phyloP scores from a whole-genome alignment of 2,888 invertebrate species.

The Cyrtodaria siliqua region DNA sequence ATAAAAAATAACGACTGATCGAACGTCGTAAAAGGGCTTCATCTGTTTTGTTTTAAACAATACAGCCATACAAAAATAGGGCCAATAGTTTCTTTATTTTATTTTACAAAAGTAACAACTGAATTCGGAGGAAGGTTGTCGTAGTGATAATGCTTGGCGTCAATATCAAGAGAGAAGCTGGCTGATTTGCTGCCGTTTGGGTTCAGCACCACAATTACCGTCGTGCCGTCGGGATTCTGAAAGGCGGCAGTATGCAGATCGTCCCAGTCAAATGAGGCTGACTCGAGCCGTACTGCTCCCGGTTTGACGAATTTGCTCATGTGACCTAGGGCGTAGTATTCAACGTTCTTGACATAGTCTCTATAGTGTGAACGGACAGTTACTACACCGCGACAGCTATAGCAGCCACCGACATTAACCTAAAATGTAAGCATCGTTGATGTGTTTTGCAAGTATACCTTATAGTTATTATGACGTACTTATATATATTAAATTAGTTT shows the following conservation, averaged over 20 bases:
- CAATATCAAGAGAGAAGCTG: conserved; percentile 50
- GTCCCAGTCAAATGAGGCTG: conserved; percentile 52
- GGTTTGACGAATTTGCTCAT: conserved; percentile 62
- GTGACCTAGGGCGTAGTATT: conserved; percentile 64
- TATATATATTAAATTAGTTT: too few species aligned
- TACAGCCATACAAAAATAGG: too few species aligned
- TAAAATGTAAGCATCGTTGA: neutral
- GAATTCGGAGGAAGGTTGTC: conserved; percentile 57
- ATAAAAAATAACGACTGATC: too few species aligned
- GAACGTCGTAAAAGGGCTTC: too few species aligned
- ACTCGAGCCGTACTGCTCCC: conserved; percentile 59
- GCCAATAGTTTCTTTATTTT: too few species aligned
- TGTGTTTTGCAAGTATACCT: too few species aligned
- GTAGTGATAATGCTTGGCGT: conserved; percentile 58
- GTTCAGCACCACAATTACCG: conserved; percentile 58
- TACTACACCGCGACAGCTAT: conserved; percentile 63
- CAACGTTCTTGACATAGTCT: conserved; percentile 52
- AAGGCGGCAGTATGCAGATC: conserved; percentile 59
- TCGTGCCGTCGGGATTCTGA: conserved; percentile 57
- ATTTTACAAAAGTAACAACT: conserved; percentile 56
- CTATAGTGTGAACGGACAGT: conserved; percentile 39
- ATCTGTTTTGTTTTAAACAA: too few species aligned
- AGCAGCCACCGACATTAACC: conserved; percentile 44
- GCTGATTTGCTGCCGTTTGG: conserved; percentile 38
- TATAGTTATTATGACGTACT: too few species aligned